phyloP scores from a whole-genome alignment of 2,797 vertebrate genomes.

The Rhabdophis nuchalis region DNA sequence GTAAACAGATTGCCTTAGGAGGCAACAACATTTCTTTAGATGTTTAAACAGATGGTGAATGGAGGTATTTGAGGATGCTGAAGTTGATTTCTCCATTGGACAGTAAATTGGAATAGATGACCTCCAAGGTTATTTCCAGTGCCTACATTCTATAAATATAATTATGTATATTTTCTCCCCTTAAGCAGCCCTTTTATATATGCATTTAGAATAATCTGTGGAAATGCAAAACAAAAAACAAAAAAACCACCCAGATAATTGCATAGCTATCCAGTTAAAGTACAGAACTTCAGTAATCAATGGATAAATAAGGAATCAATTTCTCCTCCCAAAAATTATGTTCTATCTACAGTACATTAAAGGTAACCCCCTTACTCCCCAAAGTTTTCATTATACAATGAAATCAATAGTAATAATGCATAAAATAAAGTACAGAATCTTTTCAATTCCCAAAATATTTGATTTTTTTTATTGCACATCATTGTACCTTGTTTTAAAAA shows the following conservation, averaged over 20 bases:
- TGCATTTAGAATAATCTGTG: not conserved
- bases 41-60: not conserved
- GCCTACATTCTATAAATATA: not conserved
- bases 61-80: not conserved
- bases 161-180: not conserved
- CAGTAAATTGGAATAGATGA: not conserved
- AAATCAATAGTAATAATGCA: not conserved
- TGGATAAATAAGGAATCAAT: not conserved
- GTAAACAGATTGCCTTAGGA: not conserved
- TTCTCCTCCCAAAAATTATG: not conserved
- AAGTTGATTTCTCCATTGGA: not conserved
- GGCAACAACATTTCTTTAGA: not conserved
- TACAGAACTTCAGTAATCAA: not conserved
- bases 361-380: not conserved
- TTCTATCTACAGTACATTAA: not conserved
- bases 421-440: conserved; percentile 6
- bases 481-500: conserved; percentile 14
- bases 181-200: not conserved
- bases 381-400: not conserved
- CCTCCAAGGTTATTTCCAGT: not conserved
- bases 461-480: conserved; percentile 5
- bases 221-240: not conserved
- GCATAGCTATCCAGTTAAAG: not conserved
- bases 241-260: not conserved
- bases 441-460: conserved; percentile 9